Evolutionary conservation across 2,888 invertebrate genomes (phyloP), one percentile per base, ranked within the genome.

Genomic region (Apamea crenata): DNA sequence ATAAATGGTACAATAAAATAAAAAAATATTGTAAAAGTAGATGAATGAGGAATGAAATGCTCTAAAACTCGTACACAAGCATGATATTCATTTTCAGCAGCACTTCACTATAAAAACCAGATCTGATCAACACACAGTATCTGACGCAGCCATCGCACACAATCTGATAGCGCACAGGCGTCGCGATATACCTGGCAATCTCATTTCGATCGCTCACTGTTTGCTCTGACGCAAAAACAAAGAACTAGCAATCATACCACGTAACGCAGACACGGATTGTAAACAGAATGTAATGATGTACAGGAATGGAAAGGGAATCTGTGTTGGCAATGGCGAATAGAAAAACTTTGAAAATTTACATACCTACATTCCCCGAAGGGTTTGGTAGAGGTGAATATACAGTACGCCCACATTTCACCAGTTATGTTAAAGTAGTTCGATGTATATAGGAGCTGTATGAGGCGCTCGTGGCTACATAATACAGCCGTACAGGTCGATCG

Each of bases 141-240:
- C 83, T 66, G 32, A 59, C 12, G 18, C 36, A 70, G 50, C 16
- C 10, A 74, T 67, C 74, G 16, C 47, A 56, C 36, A 16, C 56
- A n/a, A 85, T 83, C 83, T 50, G 83, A 83, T 83, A 82, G 59
- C n/a, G 14, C 10, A 59, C 50, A 63, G 40, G 67, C 66, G 36
- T 29, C 36, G 47, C 74, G 50, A 63, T 56, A 40, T 69, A 74
- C 71, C 86, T 65, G 79, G 65, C 86, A 80, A 82, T 86, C 79
- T 76, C 77, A 78, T 84, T 73, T 72, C 70, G 77, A 82, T 78
- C 21, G 74, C 76, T 63, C 25, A 80, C 67, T 78, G 74, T 72
- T 59, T 67, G 66, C 73, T 56, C 44, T 63, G 59, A 72, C 40
- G 66, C 59, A 70, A 73, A 87, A 85, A 85, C 77, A 87, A 85